Evolutionary conservation across 2,113 vertebrate species (phyloP).

Genomic region (Tetraodon nigroviridis): DNA sequence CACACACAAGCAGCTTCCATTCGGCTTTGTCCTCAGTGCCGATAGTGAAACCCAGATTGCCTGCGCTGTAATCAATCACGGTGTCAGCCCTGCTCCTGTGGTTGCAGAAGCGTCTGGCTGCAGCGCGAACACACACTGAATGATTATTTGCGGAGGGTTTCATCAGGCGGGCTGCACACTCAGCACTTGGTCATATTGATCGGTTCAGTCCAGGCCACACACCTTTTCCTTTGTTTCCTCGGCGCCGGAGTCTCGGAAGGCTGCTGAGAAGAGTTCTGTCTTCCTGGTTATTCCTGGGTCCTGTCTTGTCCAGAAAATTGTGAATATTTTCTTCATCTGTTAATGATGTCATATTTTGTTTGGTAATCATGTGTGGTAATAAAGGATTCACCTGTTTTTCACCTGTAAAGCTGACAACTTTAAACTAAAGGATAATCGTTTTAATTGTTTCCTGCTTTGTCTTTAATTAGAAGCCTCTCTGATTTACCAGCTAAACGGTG

Average conservation of each 20-base stretch:
- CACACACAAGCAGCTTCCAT: slow-evolving; percentile 14
- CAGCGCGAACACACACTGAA: slow-evolving; percentile 28
- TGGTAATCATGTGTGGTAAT: slow-evolving; percentile 14
- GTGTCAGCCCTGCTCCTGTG: slow-evolving; percentile 43
- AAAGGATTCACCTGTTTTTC: slow-evolving; percentile 13
- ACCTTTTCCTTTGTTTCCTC: slow-evolving; percentile 23
- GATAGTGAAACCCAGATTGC: slow-evolving; percentile 55
- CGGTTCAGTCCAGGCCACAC: slow-evolving; percentile 37
- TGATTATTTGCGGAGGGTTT: slow-evolving; percentile 59
- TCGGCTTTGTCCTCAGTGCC: slow-evolving; percentile 50
- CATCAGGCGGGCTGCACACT: slow-evolving; percentile 55
- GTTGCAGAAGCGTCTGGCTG: slow-evolving; percentile 16
- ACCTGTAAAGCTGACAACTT: background rate
- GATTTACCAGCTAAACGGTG: slow-evolving; percentile 35
- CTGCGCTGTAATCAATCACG: slow-evolving; percentile 64
- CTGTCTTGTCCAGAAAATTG: no score
- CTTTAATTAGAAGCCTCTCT: slow-evolving; percentile 25
- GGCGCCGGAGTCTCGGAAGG: background rate
- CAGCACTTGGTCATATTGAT: slow-evolving; percentile 63
- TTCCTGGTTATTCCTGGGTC: no score
- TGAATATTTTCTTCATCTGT: no score
- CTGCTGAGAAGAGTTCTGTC: background rate
- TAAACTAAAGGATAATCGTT: slow-evolving; percentile 19
- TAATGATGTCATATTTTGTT: background rate
- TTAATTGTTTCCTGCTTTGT: slow-evolving; percentile 38